Evolutionary conservation across 2,113 vertebrate species (phyloP), one percentile per base, ranked within the genome.

Genomic region (Macheiramphus alcinus): DNA sequence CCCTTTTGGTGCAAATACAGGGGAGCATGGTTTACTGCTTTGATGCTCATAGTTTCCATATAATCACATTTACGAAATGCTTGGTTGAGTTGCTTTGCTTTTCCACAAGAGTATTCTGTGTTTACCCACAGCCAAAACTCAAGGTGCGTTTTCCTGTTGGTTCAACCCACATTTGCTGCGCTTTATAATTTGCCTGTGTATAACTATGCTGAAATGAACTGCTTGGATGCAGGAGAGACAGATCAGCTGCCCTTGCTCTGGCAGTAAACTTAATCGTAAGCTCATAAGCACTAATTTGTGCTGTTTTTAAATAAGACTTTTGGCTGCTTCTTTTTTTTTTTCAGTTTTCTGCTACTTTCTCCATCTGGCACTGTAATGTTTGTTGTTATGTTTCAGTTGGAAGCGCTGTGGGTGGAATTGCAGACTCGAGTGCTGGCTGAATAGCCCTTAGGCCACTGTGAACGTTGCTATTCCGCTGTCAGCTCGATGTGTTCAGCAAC

Each of bases 311-410:
- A 32, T 80, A 92, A 94, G 70, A 91, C 6, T 43, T 80, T 82
- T 31, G 48, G 16, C 6, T 9, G 8, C 19, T 56, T 27, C 26
- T 29, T 55, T 48, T 23, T 22, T 22, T 4, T 10, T 3, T 16
- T 9, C 3, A 5, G 0, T 92, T 92, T 95, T 73, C 72, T 76
- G 21, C 81, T 71, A 7, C 63, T 88, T 93, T 86, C 34, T 71
- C 65, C 74, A 93, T 95, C 87, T 94, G 91, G 50, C 7, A 1
- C 45, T 66, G 42, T 66, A 86, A 68, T 40, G 63, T 70, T 93
- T 88, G 56, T 83, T 93, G 58, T 79, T 87, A 14, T 47, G 83
- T 96, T 95, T 58, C 43, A 68, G 27, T 90, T 96, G 85, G 83
- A 96, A 96, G 76, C 4, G 0, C 71, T 90, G 29, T 90, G 93